These are phyloP conservation scores for Phodopus roborovskii DNA, from an alignment of 2,113 vertebrate species.

Conservation along the genomic window DNA sequence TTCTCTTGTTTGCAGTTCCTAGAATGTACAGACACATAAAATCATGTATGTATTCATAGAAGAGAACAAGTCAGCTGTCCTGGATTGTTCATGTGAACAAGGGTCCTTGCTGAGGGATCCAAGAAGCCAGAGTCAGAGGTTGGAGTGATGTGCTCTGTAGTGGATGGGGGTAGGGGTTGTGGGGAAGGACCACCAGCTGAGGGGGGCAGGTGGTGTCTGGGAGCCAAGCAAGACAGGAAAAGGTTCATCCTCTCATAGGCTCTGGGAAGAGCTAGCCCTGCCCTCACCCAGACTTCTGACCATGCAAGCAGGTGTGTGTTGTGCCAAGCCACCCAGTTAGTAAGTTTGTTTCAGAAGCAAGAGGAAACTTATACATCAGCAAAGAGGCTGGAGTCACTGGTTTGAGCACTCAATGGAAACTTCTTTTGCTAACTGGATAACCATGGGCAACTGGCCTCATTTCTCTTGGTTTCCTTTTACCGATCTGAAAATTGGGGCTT, in stretches of 20 bases:
- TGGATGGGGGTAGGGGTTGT: too few relatives aligned
- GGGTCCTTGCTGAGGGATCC: background rate
- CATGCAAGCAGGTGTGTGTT: background rate
- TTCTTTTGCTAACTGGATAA: background rate
- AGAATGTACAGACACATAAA: background rate
- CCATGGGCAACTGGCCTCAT: background rate
- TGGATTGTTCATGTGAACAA: background rate
- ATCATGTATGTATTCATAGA: background rate
- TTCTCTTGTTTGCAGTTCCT: background rate
- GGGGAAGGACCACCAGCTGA: background rate
- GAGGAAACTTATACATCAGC: background rate
- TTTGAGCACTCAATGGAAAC: background rate
- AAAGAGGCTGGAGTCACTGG: rapidly evolving
- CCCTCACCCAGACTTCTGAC: background rate
- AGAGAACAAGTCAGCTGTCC: too few relatives aligned
- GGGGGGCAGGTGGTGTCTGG: background rate
- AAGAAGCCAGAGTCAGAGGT: background rate
- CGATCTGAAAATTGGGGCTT: background rate
- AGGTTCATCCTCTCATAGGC: background rate
- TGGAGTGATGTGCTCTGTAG: background rate
- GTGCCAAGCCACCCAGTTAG: background rate
- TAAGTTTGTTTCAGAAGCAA: background rate
- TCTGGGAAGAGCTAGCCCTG: background rate
- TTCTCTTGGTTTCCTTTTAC: background rate
- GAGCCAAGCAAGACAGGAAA: background rate